Evolutionary conservation across 2,797 vertebrate species (phyloP), one percentile per base, ranked within the genome.

Genomic region (Sarcophilus harrisii): DNA sequence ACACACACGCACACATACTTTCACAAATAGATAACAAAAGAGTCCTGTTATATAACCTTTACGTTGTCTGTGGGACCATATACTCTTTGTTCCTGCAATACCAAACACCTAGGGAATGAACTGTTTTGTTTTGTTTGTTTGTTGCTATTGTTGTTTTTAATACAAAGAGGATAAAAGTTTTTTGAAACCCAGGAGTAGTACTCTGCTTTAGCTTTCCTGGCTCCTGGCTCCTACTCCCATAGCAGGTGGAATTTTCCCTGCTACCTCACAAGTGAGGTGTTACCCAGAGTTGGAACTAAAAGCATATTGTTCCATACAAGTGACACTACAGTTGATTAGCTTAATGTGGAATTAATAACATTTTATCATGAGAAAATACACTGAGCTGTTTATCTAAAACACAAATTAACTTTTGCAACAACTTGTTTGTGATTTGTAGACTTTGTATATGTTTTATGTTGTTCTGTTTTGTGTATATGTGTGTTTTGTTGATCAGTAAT

Each of bases 121-220:
- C 32, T 73, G n/a, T 21, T 73, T 73, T 14, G 92, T 66, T 95
- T 93, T 58, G 30, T 57, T 92, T 55, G 91, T 91, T 55, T 55
- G 9, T 55, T 55, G 52, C 52, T 55, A 11, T 55, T 55, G 9
- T 55, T 55, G 54, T 55, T 55, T 55, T 55, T 55, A 55, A 55
- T 11, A 93, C 24, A 38, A 90, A 57, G 49, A 87, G 58, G 95
- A 91, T 91, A 92, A 55, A 94, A 57, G n/a, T 90, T 81, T 81
- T 6, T 81, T 45, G 38, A 81, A 81, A 11, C 2, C n/a, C 18
- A 10, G 38, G 38, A 81, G 38, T 38, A 81, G 38, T 81, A 38
- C n/a, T 45, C 66, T 73, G 32, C n/a, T 5, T 81, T 81, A 45
- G 2, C n/a, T n/a, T 28, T 60, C 58, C 6, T 62, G 9, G 59